Evolutionary conservation across 2,888 invertebrate genomes (phyloP), one percentile per base, ranked within the genome.

Genomic region (Eupithecia pulchellata): DNA sequence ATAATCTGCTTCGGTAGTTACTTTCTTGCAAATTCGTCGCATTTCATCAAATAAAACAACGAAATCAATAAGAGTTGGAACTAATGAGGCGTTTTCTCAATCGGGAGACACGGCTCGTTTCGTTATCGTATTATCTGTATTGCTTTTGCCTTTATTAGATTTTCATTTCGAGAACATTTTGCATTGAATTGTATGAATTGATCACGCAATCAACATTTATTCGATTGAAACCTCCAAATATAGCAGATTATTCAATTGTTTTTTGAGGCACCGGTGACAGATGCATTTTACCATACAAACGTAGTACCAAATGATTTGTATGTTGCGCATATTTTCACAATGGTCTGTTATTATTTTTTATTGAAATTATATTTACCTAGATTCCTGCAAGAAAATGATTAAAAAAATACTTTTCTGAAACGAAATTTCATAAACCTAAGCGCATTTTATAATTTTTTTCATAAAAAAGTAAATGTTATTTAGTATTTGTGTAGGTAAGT

Each of bases 141-240:
- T 69, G 72, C 72, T 72, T 69, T 69, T 60, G 63, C 34, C 62
- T 36, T 66, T 72, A 69, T 72, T 72, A 69, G 60, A 72, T 66
- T 39, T 60, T 66, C 36, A 52, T 52, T 52, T 52, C 20, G 25
- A 25, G 25, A 52, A 13, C 52, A 25, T 52, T 25, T 52, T 52
- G 52, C 52, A 52, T 25, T 52, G 11, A 52, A 52, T 11, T 47
- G 6, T 47, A 52, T 25, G 25, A 9, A 0, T 25, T 52, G 52
- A 52, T 52, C 25, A 4, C 20, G 20, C 52, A 25, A 25, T 11
- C 52, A 25, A 52, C 4, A 25, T 25, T 47, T 4, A 25, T 52
- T 52, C 13, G 52, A 25, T 25, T 20, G 11, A 11, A 25, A 25
- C 13, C 4, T 25, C 25, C 25, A n/a, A 9, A 52, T 47, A 25